Conservation (phyloP, 53 echinoderm and acorn worm genomes). For the Arbacia lixula region DNA sequence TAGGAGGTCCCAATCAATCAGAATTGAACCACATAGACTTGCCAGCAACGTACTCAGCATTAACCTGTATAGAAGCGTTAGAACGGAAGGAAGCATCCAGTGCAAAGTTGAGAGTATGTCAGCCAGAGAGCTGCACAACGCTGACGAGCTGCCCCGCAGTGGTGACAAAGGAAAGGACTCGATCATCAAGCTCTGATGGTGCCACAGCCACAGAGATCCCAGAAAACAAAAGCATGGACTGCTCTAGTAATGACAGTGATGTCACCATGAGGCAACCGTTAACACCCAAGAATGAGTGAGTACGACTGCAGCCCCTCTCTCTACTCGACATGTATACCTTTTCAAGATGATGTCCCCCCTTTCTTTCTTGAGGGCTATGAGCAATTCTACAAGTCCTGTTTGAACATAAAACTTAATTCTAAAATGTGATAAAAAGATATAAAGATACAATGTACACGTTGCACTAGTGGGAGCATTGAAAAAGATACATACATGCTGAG, state of each 20-base stretch:
- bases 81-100: not conserved
- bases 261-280: constrained; percentile 73
- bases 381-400: no score
- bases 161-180: constrained; percentile 45
- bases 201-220: constrained; percentile 64
- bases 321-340: no score
- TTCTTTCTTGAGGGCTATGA: no score
- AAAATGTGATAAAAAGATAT: no score
- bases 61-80: not conserved
- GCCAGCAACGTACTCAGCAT: not conserved
- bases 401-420: no score
- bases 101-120: not conserved
- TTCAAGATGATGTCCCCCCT: no score
- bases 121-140: not conserved
- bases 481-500: no score
- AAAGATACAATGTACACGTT: no score
- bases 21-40: not conserved
- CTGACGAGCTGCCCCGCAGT: not conserved
- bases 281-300: constrained; percentile 53
- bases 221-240: constrained; percentile 71
- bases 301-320: no score
- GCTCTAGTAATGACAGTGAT: constrained; percentile 84
- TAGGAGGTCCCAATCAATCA: not conserved
- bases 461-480: no score
- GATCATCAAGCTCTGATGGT: constrained; percentile 84